phyloP scores from a whole-genome alignment of 2,888 invertebrate genomes.

The Zootermopsis nevadensis region DNA sequence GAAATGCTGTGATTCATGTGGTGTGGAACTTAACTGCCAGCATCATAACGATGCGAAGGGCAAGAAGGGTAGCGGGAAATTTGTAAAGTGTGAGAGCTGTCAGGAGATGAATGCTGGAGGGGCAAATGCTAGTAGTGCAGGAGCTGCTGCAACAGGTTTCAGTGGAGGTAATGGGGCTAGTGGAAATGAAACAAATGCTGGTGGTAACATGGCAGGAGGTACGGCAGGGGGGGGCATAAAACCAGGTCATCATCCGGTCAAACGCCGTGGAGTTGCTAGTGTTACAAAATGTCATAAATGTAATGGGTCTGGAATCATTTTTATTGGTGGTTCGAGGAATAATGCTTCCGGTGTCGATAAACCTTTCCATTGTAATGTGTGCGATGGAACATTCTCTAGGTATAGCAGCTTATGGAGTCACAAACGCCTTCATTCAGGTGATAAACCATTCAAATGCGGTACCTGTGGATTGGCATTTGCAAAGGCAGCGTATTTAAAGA shows the following conservation, averaged over 20 bases:
- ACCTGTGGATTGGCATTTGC: constrained; percentile 90
- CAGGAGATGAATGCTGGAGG: constrained; percentile 50
- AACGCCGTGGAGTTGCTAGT: constrained; percentile 83
- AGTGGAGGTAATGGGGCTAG: constrained; percentile 43
- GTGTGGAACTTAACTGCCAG: constrained; percentile 57
- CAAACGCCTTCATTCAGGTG: constrained; percentile 85
- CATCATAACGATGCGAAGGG: constrained; percentile 54
- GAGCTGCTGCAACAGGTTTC: constrained; percentile 48
- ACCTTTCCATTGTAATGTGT: constrained; percentile 89
- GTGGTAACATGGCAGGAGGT: constrained; percentile 47
- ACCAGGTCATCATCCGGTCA: constrained; percentile 80
- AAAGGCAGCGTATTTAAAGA: constrained; percentile 90
- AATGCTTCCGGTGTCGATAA: constrained; percentile 69
- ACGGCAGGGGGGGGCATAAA: constrained; percentile 55
- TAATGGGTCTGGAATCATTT: constrained; percentile 88
- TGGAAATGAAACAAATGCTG: constrained; percentile 52
- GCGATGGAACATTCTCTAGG: constrained; percentile 71
- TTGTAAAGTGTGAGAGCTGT: constrained; percentile 58
- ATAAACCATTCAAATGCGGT: constrained; percentile 89
- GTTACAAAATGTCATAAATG: constrained; percentile 91
- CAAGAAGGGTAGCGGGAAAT: constrained; percentile 57
- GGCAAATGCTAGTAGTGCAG: constrained; percentile 36
- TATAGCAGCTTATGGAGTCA: constrained; percentile 92
- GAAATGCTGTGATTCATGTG: constrained; percentile 57
- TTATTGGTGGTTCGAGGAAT: constrained; percentile 68